Percentiles rank a stretch among this genome's conserved stretches.
Evolutionary conservation across 2,113 vertebrate genomes (phyloP).

Genomic region (Pipa parva): DNA sequence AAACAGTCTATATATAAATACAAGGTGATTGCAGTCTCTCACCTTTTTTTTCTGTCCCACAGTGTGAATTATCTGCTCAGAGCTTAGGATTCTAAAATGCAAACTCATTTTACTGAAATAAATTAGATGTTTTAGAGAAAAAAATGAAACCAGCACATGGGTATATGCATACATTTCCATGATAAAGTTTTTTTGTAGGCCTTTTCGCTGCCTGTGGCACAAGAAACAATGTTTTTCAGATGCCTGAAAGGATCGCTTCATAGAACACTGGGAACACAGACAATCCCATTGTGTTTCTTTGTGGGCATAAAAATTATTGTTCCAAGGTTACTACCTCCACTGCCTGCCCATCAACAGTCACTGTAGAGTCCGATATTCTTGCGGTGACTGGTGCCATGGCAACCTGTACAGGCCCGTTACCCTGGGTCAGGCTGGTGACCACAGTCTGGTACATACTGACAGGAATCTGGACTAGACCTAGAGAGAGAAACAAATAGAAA

Average conservation of each 20-base stretch:
- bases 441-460: conserved; percentile 99
- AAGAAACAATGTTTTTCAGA: background rate
- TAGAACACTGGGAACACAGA: conserved; percentile 20
- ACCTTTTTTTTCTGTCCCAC: background rate
- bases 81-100: background rate
- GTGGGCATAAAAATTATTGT: conserved; percentile 66
- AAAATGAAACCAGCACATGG: background rate
- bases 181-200: background rate
- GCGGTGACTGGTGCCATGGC: conserved; percentile 94
- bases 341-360: conserved; percentile 92
- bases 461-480: conserved; percentile 93
- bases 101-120: conserved; percentile 17
- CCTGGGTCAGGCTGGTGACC: conserved; percentile 93
- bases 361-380: conserved; percentile 81
- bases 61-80: background rate
- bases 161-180: background rate
- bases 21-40: background rate
- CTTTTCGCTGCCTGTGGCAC: background rate
- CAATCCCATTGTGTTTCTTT: conserved; percentile 17
- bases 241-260: background rate
- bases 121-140: conserved; percentile 12
- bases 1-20: conserved; percentile 1
- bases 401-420: conserved; percentile 93
- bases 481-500: conserved; percentile 28
- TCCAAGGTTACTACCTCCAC: conserved; percentile 96